phyloP scores from a whole-genome alignment of 1,140 invertebrate genomes.

The Sitodiplosis mosellana region DNA sequence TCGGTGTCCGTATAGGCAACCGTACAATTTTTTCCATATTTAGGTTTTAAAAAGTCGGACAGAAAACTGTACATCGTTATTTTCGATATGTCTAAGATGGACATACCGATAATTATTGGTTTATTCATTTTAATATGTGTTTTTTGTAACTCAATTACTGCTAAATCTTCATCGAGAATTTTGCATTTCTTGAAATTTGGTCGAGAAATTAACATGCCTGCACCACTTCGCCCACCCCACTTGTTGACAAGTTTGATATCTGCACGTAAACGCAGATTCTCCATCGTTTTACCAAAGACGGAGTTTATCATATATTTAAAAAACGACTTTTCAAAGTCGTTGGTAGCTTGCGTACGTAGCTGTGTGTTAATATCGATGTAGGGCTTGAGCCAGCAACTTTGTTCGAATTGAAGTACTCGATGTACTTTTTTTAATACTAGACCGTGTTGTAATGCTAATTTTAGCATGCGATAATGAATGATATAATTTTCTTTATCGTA shows the following conservation, averaged over 20 bases:
- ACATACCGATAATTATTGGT: constrained; percentile 24
- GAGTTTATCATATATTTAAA: constrained; percentile 30
- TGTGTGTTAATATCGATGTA: constrained; percentile 29
- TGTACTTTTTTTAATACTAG: constrained; percentile 29
- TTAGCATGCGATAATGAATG: constrained; percentile 29
- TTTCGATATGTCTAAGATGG: constrained; percentile 24
- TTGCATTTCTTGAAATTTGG: constrained; percentile 21
- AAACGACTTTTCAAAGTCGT: constrained; percentile 31
- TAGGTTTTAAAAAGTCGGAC: constrained; percentile 13
- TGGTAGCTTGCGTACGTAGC: constrained; percentile 19
- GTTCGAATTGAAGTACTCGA: constrained; percentile 29
- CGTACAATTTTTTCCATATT: constrained; percentile 13
- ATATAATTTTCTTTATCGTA: constrained; percentile 25
- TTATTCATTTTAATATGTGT: constrained; percentile 20
- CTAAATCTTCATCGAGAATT: constrained; percentile 21
- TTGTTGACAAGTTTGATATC: constrained; percentile 21
- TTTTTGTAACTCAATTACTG: constrained; percentile 21
- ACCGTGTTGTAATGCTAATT: constrained; percentile 27
- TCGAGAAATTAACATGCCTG: constrained; percentile 18
- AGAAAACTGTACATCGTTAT: constrained; percentile 19
- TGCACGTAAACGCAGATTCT: constrained; percentile 27
- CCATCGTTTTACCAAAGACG: constrained; percentile 29
- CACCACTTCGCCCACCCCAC: constrained; percentile 17
- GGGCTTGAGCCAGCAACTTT: constrained; percentile 27
- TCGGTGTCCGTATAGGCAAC: constrained; percentile 27